phyloP scores from a whole-genome alignment of 2,888 invertebrate genomes.

The Oxyteleia sp. region DNA sequence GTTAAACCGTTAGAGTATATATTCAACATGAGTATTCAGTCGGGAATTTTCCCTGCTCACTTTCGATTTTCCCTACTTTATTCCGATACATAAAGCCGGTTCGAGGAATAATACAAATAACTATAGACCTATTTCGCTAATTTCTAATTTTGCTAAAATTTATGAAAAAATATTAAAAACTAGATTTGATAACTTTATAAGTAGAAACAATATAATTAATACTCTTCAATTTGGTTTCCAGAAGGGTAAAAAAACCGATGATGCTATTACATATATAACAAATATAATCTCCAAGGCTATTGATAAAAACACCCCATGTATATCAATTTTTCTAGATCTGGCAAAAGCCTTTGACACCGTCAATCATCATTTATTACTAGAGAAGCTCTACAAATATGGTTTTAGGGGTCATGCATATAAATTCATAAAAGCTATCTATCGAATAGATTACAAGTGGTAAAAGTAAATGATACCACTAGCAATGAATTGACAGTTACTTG shows the following conservation, averaged over 20 bases:
- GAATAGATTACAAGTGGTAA: not conserved
- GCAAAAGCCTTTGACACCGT: too few relatives aligned
- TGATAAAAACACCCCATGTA: not conserved
- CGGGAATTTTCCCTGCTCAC: too few relatives aligned
- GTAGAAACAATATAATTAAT: too few relatives aligned
- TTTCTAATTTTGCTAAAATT: too few relatives aligned
- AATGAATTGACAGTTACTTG: not conserved
- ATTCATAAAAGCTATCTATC: constrained; percentile 3
- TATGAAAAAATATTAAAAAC: too few relatives aligned
- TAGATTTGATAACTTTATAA: too few relatives aligned
- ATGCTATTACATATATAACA: not conserved
- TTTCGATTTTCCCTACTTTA: too few relatives aligned
- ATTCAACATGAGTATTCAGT: too few relatives aligned
- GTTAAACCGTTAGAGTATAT: too few relatives aligned
- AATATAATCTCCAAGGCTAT: not conserved
- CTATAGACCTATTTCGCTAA: too few relatives aligned
- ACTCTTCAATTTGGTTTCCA: not conserved
- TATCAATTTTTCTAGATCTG: constrained; percentile 13
- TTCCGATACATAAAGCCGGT: too few relatives aligned
- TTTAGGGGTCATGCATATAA: not conserved
- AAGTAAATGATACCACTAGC: not conserved
- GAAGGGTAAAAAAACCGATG: not conserved
- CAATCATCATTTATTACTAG: constrained; percentile 14
- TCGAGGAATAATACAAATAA: too few relatives aligned
- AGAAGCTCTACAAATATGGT: constrained; percentile 3